These are phyloP conservation scores for Epizoanthus stellaris DNA, from an alignment of 92 coral and sea anemone genomes.

Conservation along the genomic window DNA sequence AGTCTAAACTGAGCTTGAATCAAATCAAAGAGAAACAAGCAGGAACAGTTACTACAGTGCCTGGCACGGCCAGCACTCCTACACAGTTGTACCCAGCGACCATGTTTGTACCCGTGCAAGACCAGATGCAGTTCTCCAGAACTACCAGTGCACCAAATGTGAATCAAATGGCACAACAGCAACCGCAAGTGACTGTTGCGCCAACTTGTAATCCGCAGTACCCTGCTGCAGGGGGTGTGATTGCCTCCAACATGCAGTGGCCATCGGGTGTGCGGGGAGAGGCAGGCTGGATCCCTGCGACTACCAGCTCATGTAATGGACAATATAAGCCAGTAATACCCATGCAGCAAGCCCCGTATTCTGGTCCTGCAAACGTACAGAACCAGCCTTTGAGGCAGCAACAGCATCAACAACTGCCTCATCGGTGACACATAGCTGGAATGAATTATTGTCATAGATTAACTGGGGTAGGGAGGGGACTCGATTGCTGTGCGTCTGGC, in stretches of 20 bases:
- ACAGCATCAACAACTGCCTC: conserved; percentile 68
- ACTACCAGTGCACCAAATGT: conserved; percentile 38
- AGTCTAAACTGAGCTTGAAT: conserved; percentile 78
- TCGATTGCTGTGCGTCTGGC: not conserved
- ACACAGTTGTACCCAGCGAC: conserved; percentile 17
- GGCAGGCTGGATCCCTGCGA: conserved; percentile 36
- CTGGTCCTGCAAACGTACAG: conserved; percentile 24
- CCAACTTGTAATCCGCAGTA: not conserved
- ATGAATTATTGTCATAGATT: not conserved
- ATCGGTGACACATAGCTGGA: conserved; percentile 47
- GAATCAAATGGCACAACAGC: conserved; percentile 34
- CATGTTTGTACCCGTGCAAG: conserved; percentile 28
- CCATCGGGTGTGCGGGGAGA: conserved; percentile 42
- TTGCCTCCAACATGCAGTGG: conserved; percentile 48
- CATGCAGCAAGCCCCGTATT: conserved; percentile 64
- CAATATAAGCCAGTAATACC: conserved; percentile 71
- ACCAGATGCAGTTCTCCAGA: conserved; percentile 14
- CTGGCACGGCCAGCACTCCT: conserved; percentile 39
- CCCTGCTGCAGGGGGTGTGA: not conserved
- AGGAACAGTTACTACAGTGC: conserved; percentile 15
- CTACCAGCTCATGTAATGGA: conserved; percentile 57
- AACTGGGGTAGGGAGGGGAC: not conserved
- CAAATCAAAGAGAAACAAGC: conserved; percentile 86
- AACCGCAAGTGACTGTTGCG: conserved; percentile 37
- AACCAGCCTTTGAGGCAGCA: conserved; percentile 34